Evolutionary conservation across 2,797 vertebrate genomes (phyloP).

Genomic region (Lutjanus argentimaculatus): DNA sequence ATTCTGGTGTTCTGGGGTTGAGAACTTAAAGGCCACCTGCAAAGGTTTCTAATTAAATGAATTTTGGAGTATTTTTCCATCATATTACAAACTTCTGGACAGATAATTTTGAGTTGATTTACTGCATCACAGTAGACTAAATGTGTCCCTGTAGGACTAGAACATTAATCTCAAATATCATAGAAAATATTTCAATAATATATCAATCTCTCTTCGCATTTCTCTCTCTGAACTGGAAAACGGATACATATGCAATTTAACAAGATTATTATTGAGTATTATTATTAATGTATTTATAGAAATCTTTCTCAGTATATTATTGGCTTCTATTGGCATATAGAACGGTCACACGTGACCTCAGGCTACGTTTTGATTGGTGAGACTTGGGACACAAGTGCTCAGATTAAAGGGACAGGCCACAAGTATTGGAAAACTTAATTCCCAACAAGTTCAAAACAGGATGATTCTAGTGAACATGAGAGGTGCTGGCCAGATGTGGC

Average conservation of each 20-base stretch:
- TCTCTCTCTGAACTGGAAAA: conserved; percentile 3
- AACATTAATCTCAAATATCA: neutral
- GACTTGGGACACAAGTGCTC: neutral
- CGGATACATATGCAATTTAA: neutral
- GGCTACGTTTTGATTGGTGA: neutral
- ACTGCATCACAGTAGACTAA: neutral
- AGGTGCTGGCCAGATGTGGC: neutral
- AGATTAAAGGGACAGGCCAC: neutral
- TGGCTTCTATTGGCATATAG: neutral
- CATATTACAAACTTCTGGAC: neutral
- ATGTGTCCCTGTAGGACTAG: neutral
- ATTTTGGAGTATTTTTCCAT: neutral
- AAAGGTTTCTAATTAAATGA: no score
- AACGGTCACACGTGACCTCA: neutral
- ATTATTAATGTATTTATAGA: neutral
- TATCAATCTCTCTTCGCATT: neutral
- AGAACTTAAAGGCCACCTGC: neutral
- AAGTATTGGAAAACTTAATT: neutral
- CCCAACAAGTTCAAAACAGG: neutral
- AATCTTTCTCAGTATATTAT: neutral
- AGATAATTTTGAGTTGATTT: neutral
- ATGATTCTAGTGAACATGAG: neutral
- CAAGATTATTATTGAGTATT: conserved; percentile 2
- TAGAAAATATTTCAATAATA: no score
- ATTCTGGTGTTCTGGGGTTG: neutral